phyloP scores from a whole-genome alignment of 2,797 vertebrate species.

The Centropyge bicolor region DNA sequence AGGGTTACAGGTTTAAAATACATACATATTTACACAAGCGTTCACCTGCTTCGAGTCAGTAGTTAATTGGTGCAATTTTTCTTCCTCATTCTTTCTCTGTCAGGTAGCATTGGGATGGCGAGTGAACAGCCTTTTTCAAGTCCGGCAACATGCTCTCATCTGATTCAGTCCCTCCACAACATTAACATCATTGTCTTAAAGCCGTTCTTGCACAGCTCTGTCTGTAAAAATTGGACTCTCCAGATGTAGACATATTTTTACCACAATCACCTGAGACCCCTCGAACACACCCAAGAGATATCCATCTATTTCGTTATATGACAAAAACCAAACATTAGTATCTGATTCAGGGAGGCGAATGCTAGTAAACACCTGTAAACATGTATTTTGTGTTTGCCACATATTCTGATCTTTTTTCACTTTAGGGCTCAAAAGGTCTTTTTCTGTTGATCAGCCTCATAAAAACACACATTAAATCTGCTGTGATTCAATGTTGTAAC shows the following conservation, averaged over 20 bases:
- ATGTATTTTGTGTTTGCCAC: not conserved
- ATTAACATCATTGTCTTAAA: constrained; percentile 4
- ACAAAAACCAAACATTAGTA: not conserved
- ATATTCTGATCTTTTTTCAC: not conserved
- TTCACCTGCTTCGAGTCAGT: not conserved
- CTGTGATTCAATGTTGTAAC: constrained; percentile 18
- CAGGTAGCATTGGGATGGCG: not conserved
- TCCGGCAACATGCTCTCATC: not conserved
- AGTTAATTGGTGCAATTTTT: not conserved
- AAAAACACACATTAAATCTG: not conserved
- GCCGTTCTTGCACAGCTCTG: not conserved
- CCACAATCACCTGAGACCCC: too few species aligned
- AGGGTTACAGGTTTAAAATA: not conserved
- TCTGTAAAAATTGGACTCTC: not conserved
- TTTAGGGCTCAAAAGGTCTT: not conserved
- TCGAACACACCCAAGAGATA: not conserved
- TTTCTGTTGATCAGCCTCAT: not conserved
- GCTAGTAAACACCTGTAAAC: not conserved
- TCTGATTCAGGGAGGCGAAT: not conserved
- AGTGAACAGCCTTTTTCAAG: constrained; percentile 2
- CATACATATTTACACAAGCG: not conserved
- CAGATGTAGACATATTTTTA: too few species aligned
- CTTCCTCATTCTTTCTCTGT: not conserved
- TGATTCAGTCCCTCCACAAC: constrained; percentile 6
- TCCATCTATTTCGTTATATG: not conserved